Percentiles rank a stretch among this genome's conserved stretches.
Evolutionary conservation across 2,888 invertebrate genomes (phyloP).

Genomic region (Tethea ocularis): DNA sequence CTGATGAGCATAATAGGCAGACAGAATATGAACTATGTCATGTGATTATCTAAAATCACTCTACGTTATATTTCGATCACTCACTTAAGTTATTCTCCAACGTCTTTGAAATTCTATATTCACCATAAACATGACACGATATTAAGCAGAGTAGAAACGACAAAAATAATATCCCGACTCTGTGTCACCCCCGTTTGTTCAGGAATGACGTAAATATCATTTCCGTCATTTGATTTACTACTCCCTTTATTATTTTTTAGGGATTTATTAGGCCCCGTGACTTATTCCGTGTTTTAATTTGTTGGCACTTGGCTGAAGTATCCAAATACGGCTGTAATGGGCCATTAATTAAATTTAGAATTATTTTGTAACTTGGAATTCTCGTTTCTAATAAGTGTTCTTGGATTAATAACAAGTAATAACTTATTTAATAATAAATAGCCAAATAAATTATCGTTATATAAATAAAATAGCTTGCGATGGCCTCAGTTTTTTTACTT

Average conservation of each 20-base stretch:
- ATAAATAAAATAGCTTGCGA: no score
- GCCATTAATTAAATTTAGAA: background rate
- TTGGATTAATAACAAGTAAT: no score
- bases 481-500: no score
- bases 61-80: no score
- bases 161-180: conserved; percentile 8
- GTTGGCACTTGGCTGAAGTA: background rate
- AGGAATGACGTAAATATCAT: conserved; percentile 34
- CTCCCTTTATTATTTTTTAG: conserved; percentile 19
- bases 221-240: conserved; percentile 39
- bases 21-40: no score
- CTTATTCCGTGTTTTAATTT: background rate
- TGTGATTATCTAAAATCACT: no score
- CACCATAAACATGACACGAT: background rate
- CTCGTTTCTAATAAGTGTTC: background rate
- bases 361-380: background rate
- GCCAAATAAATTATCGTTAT: no score
- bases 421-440: no score
- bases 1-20: no score
- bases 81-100: background rate
- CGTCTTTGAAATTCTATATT: background rate
- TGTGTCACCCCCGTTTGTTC: conserved; percentile 19
- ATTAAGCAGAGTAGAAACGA: background rate
- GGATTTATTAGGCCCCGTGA: background rate
- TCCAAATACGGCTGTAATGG: background rate